A percentile compares a stretch with the other conserved stretches of the same genome.
Conservation (phyloP, 1,140 invertebrate genomes). For the Drosophila sp. region DNA sequence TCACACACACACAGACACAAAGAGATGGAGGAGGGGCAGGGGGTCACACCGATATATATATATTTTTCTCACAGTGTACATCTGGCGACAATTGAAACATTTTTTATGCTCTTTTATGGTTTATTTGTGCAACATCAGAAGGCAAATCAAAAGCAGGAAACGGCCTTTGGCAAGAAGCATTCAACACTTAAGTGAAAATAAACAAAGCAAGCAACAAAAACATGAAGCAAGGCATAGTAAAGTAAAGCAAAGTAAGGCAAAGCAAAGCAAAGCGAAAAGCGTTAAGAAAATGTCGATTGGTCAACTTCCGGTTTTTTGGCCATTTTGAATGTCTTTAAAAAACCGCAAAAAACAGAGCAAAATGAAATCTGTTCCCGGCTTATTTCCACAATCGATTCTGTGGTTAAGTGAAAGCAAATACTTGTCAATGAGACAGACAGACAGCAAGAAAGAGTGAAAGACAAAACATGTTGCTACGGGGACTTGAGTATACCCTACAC, state of each 20-base stretch:
- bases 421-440: slow-evolving; percentile 18
- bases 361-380: slow-evolving; percentile 31
- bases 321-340: slow-evolving; percentile 14
- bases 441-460: not conserved
- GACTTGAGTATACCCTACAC: too few relatives aligned
- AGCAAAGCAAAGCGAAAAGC: not conserved
- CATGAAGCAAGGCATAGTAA: slow-evolving; percentile 34
- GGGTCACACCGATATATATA: not conserved
- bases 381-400: slow-evolving; percentile 34
- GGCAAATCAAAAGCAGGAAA: slow-evolving; percentile 16
- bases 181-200: slow-evolving; percentile 70
- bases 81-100: slow-evolving; percentile 74
- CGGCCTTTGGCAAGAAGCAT: slow-evolving; percentile 24
- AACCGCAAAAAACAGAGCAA: slow-evolving; percentile 20
- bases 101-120: slow-evolving; percentile 77
- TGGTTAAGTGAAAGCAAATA: slow-evolving; percentile 53
- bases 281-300: slow-evolving; percentile 21
- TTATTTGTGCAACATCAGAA: slow-evolving; percentile 53
- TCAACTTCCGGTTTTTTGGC: slow-evolving; percentile 29
- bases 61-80: slow-evolving; percentile 60
- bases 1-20: slow-evolving; percentile 32
- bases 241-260: slow-evolving; percentile 2
- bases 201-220: slow-evolving; percentile 57
- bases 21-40: not conserved
- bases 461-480: not conserved